phyloP scores from a whole-genome alignment of 2,113 vertebrate genomes.

The Terrapene triunguis region DNA sequence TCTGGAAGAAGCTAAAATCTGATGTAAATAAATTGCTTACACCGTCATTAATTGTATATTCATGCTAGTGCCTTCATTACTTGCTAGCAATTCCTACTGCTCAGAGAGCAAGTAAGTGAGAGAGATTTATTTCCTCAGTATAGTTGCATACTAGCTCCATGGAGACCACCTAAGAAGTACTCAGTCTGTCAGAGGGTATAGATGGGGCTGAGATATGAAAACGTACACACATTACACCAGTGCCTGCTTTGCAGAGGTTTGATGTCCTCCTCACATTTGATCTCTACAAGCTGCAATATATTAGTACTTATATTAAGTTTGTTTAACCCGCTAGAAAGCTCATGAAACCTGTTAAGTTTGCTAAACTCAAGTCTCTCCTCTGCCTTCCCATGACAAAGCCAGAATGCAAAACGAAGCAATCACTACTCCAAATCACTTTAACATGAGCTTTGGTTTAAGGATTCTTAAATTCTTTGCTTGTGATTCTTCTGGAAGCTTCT shows the following conservation, averaged over 20 bases:
- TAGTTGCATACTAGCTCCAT: neutral
- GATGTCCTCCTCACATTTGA: neutral
- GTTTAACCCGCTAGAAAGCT: neutral
- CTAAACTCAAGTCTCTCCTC: constrained; percentile 11
- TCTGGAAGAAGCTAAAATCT: constrained; percentile 40
- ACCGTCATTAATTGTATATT: constrained; percentile 16
- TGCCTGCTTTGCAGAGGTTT: neutral
- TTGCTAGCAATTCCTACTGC: constrained; percentile 35
- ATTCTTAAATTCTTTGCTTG: neutral
- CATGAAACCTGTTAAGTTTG: neutral
- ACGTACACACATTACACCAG: neutral
- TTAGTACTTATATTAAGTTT: neutral
- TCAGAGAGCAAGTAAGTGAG: constrained; percentile 39
- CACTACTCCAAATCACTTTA: neutral
- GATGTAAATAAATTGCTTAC: constrained; percentile 46
- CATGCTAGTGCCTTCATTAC: constrained; percentile 1
- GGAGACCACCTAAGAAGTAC: neutral
- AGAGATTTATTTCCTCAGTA: constrained; percentile 44
- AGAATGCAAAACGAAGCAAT: neutral
- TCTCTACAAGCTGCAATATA: neutral
- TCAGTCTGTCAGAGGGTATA: neutral
- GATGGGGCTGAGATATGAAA: neutral
- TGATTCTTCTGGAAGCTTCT: neutral
- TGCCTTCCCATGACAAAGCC: constrained; percentile 1
- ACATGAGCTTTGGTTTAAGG: neutral